These are phyloP conservation scores for Corapipo altera DNA, from an alignment of 2,113 vertebrate species.

Conservation along the genomic window DNA sequence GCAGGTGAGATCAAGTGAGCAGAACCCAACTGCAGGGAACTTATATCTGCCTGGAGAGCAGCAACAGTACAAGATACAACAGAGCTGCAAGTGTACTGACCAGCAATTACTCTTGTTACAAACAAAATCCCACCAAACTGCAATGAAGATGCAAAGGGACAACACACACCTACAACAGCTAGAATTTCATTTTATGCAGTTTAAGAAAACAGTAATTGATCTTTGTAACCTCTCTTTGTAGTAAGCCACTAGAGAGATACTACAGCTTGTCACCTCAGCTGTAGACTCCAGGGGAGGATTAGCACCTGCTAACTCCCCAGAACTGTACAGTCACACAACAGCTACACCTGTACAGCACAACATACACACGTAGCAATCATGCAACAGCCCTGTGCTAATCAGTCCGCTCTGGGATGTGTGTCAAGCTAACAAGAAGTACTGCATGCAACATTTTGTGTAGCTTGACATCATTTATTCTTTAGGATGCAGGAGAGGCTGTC, in stretches of 20 bases:
- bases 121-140: not conserved
- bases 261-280: not conserved
- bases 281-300: not conserved
- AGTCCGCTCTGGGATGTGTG: not conserved
- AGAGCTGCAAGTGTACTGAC: not conserved
- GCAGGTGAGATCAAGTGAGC: not conserved
- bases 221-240: not conserved
- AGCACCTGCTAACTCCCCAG: not conserved
- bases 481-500: not conserved
- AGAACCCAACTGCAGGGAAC: not conserved
- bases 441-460: not conserved
- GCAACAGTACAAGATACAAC: rapidly evolving
- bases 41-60: not conserved
- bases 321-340: not conserved
- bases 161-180: not conserved
- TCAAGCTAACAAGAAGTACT: constrained; percentile 1
- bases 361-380: not conserved
- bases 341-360: not conserved
- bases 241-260: not conserved
- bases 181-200: not conserved
- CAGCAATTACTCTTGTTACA: not conserved
- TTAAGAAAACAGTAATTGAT: not conserved
- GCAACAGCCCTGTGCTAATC: not conserved
- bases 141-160: not conserved
- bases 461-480: constrained; percentile 46